Percentiles rank a stretch among this genome's conserved stretches.
Conservation (phyloP, 2,888 invertebrate genomes). For the Parascotia fuliginaria region DNA sequence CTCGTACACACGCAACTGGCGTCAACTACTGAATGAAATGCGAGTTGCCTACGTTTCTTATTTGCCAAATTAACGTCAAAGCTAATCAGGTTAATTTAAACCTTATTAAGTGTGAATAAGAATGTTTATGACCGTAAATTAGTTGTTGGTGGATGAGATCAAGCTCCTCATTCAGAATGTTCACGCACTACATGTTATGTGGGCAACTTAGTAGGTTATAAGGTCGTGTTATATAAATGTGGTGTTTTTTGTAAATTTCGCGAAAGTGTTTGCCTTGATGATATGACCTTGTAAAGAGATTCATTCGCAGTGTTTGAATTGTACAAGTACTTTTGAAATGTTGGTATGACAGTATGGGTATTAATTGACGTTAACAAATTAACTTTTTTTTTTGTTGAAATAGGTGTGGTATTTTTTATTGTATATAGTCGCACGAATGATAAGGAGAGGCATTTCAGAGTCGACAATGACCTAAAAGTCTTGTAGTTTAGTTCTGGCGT, state of each 20-base stretch:
- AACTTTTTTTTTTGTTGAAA: too few relatives aligned
- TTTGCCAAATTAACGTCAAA: slow-evolving; percentile 35
- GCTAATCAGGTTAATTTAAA: slow-evolving; percentile 34
- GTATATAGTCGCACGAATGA: too few relatives aligned
- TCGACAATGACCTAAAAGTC: too few relatives aligned
- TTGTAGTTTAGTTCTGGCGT: too few relatives aligned
- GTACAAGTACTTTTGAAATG: too few relatives aligned
- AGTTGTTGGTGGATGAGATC: slow-evolving; percentile 48
- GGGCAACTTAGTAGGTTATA: slow-evolving; percentile 70
- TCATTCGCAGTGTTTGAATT: not conserved
- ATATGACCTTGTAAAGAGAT: not conserved
- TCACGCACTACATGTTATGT: slow-evolving; percentile 77
- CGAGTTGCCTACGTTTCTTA: slow-evolving; percentile 50
- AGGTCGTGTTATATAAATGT: slow-evolving; percentile 69
- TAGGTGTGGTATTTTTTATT: too few relatives aligned
- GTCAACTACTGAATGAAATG: slow-evolving; percentile 60
- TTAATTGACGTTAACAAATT: too few relatives aligned
- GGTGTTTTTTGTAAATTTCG: slow-evolving; percentile 49
- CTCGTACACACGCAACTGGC: slow-evolving; percentile 49
- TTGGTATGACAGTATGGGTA: too few relatives aligned
- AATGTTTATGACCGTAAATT: slow-evolving; percentile 18
- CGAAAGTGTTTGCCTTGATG: slow-evolving; percentile 9
- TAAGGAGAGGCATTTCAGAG: too few relatives aligned
- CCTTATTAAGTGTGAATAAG: slow-evolving; percentile 39
- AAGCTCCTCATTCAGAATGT: slow-evolving; percentile 63